Evolutionary conservation across 2,113 vertebrate species (phyloP).

Genomic region (Crotalus helleri): DNA sequence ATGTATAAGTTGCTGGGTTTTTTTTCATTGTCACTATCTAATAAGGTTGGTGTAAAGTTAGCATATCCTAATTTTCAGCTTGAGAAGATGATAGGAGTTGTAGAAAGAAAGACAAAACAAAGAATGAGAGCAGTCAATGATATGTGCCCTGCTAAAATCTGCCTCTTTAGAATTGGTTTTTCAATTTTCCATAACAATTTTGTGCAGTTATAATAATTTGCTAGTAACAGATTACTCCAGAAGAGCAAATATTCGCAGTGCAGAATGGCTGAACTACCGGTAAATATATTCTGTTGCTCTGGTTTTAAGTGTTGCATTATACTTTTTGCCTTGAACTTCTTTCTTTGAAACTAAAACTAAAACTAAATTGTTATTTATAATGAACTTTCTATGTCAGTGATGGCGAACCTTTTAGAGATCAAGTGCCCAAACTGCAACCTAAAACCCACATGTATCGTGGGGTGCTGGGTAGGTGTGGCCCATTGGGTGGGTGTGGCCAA

Average conservation of each 20-base stretch:
- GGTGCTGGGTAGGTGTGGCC: too few species aligned
- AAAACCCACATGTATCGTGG: too few species aligned
- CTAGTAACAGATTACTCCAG: background rate
- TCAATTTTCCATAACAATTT: background rate
- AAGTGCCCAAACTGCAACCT: too few species aligned
- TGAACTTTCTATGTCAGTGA: background rate
- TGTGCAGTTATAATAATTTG: background rate
- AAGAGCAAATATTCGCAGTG: background rate
- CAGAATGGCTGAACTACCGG: background rate
- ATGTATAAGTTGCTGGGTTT: too few species aligned
- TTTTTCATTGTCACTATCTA: background rate
- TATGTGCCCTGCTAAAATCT: background rate
- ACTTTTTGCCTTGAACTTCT: background rate
- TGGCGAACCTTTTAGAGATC: too few species aligned
- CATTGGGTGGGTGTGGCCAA: too few species aligned
- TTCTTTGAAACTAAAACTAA: background rate
- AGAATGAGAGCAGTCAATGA: background rate
- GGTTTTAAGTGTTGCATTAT: background rate
- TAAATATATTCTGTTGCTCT: background rate
- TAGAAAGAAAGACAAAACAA: background rate
- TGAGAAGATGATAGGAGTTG: background rate
- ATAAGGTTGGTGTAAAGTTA: background rate
- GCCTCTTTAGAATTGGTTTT: background rate
- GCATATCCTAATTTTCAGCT: background rate
- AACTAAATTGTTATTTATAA: background rate